Conservation (phyloP, 2,797 vertebrate species). For the Esox masquinongy region DNA sequence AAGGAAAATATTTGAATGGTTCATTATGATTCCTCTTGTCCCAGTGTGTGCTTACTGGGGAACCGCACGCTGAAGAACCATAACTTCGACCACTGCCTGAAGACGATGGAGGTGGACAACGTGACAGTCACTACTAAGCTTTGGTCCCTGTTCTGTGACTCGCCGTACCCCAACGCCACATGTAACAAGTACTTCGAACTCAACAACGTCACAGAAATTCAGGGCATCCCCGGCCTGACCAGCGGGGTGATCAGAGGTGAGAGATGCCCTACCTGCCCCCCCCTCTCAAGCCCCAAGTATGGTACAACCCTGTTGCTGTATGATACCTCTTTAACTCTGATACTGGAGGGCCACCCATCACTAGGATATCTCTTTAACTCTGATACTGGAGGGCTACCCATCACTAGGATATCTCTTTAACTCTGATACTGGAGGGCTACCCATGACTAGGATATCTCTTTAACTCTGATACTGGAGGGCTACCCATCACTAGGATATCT, state of each 20-base stretch:
- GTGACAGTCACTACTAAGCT: conserved; percentile 77
- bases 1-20: background rate
- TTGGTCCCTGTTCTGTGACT: conserved; percentile 86
- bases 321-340: no score
- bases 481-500: no score
- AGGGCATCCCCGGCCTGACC: conserved; percentile 90
- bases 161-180: conserved; percentile 69
- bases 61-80: conserved; percentile 88
- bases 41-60: conserved; percentile 90
- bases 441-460: no score
- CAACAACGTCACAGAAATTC: conserved; percentile 86
- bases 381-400: no score
- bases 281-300: no score
- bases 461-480: no score
- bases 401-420: no score
- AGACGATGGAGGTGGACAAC: conserved; percentile 73
- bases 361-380: no score
- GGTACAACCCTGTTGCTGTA: no score
- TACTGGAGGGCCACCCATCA: no score
- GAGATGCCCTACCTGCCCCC: background rate
- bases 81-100: conserved; percentile 82
- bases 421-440: no score
- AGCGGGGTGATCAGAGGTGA: conserved; percentile 80
- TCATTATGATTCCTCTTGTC: background rate
- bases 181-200: conserved; percentile 84